Base-by-base conservation (phyloP, 2,888 invertebrate genomes). In the Calliscelio sp. region DNA sequence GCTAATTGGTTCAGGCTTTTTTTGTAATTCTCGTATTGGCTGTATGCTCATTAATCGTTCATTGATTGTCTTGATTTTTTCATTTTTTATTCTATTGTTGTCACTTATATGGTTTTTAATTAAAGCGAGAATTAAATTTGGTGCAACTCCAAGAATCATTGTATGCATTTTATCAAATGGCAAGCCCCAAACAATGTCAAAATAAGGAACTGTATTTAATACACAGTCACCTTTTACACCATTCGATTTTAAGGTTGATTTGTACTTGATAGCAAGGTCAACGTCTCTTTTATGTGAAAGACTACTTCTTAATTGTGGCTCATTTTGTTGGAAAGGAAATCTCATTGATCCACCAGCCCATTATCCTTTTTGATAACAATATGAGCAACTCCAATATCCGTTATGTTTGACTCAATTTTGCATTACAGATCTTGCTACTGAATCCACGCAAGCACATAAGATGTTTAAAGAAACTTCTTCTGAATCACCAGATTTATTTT, bases 151-250 rank as follows among this genome's bases (percentile, higher is more conserved):
- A 14, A 81, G 28, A 66, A 66, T 51, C 24, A 81, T 66, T 5
- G 73, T 81, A 16, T 81, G 81, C 81, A 81, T 81, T 66, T 68
- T 74, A 32, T 81, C 81, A 41, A 81, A 53, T 6, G 57, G 28
- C n/a, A 24, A 74, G 28, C 66, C 61, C 81, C 81, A 78, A 10
- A 78, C 61, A 22, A 78, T 78, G 16, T 78, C 70, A 41, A 78
- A 78, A 44, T 70, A 41, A 41, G 41, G 41, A n/a, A 14, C 41
- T 1, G 6, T n/a, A n/a, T 1, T 1, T n/a, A 41, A n/a, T 10
- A n/a, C n/a, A 14, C n/a, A 1, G 10, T 10, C 81, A 2, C 81
- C 81, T 57, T 81, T 81, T 10, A 81, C 74, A 4, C 81, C 81
- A 18, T 44, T 22, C 51, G 28, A 22, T 57, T 65, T 41, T 41